These are phyloP conservation scores for Drosophila tripunctata DNA, from an alignment of 2,888 invertebrate species.

Conservation along the genomic window DNA sequence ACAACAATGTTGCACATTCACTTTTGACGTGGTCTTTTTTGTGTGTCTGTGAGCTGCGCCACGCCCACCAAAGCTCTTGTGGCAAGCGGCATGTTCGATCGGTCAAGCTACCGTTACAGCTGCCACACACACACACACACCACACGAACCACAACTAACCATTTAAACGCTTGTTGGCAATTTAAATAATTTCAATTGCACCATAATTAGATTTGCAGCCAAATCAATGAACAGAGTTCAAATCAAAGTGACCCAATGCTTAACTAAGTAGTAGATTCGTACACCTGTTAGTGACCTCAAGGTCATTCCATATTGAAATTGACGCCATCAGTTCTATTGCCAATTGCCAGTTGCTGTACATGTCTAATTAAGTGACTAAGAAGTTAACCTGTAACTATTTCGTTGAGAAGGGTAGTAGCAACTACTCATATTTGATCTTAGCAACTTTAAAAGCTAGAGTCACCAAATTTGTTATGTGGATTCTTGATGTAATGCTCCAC, in stretches of 20 bases:
- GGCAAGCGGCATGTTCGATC: conserved; percentile 46
- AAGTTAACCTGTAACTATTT: not conserved
- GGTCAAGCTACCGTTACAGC: conserved; percentile 54
- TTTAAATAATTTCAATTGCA: conserved; percentile 56
- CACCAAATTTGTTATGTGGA: too few species aligned
- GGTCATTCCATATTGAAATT: conserved; percentile 46
- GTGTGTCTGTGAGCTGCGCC: too few species aligned
- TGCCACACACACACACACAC: conserved; percentile 47
- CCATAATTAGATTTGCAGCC: conserved; percentile 54
- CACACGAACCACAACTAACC: conserved; percentile 18
- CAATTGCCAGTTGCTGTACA: conserved; percentile 44
- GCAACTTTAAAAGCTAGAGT: too few species aligned
- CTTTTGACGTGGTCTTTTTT: conserved; percentile 59
- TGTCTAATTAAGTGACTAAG: conserved; percentile 49
- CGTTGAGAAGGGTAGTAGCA: too few species aligned
- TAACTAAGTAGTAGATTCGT: not conserved
- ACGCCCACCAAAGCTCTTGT: conserved; percentile 59
- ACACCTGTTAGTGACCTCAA: conserved; percentile 35
- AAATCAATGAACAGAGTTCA: conserved; percentile 14
- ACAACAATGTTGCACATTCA: conserved; percentile 66
- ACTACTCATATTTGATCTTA: too few species aligned
- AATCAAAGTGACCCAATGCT: conserved; percentile 7
- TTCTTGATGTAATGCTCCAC: too few species aligned
- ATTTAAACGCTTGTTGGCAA: conserved; percentile 41
- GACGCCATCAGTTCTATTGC: conserved; percentile 40